These are phyloP conservation scores for Himalopsyche kuldschensis DNA, from an alignment of 2,888 invertebrate species.

Conservation along the genomic window DNA sequence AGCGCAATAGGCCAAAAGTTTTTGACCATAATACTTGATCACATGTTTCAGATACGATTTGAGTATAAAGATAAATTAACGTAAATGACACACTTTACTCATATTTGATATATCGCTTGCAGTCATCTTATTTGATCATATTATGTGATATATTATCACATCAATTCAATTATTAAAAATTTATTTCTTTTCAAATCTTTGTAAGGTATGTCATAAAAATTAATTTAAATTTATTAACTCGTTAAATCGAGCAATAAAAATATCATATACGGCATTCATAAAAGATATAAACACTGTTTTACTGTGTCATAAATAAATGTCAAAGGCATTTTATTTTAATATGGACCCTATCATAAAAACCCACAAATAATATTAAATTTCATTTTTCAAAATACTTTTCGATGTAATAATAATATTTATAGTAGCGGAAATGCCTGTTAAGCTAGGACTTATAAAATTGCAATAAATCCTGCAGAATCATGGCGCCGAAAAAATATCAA, in stretches of 20 bases:
- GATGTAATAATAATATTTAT: background rate
- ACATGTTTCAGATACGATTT: too few species aligned
- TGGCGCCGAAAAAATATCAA: constrained; percentile 34
- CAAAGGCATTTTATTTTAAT: background rate
- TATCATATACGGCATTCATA: background rate
- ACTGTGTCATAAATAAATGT: background rate
- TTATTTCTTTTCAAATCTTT: background rate
- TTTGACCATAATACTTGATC: too few species aligned
- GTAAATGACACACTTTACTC: too few species aligned
- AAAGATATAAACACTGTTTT: background rate
- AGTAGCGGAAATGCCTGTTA: constrained; percentile 29
- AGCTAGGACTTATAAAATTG: constrained; percentile 29
- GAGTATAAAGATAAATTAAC: too few species aligned
- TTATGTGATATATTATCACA: too few species aligned
- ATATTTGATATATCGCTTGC: too few species aligned
- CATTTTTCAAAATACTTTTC: background rate
- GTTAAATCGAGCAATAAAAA: background rate
- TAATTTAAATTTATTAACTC: background rate
- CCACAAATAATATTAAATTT: constrained; percentile 11
- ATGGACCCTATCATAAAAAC: background rate
- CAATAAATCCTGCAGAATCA: constrained; percentile 25
- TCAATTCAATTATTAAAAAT: too few species aligned
- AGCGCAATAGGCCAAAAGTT: too few species aligned
- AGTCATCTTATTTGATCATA: too few species aligned
- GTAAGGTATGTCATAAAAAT: background rate